Percentiles rank a stretch among this genome's conserved stretches.
These are phyloP conservation scores for Ooceraea biroi DNA, from an alignment of 1,140 invertebrate genomes.

Conservation along the genomic window DNA sequence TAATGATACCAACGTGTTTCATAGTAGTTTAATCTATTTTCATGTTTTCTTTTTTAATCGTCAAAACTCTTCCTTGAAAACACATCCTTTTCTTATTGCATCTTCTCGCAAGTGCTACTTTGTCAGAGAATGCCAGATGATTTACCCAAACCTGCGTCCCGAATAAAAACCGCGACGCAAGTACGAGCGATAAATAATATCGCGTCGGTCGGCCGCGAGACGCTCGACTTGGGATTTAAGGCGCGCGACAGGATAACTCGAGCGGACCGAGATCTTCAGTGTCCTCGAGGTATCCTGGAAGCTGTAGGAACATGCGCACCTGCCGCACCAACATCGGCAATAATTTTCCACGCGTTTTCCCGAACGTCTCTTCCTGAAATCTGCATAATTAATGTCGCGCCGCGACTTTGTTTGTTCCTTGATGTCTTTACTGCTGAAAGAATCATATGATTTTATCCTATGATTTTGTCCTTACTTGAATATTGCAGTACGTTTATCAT, in stretches of 20 bases:
- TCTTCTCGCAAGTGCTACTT: not conserved
- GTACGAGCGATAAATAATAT: slow-evolving; percentile 44
- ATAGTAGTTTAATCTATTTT: no score
- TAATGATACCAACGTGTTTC: no score
- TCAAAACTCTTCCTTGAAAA: not conserved
- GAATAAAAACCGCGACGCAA: slow-evolving; percentile 30
- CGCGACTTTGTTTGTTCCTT: not conserved
- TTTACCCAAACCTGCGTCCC: not conserved
- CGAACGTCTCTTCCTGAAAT: slow-evolving; percentile 42
- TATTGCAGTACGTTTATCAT: not conserved
- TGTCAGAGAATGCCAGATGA: not conserved
- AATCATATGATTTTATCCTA: not conserved
- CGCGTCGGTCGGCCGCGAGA: slow-evolving; percentile 10
- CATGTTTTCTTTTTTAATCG: not conserved
- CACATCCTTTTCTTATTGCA: not conserved
- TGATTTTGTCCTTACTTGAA: not conserved
- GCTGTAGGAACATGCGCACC: slow-evolving; percentile 20
- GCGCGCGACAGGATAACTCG: slow-evolving; percentile 21
- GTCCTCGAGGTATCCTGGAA: slow-evolving; percentile 8
- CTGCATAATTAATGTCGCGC: slow-evolving; percentile 55
- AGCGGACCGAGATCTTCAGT: slow-evolving; percentile 9
- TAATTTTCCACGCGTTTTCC: slow-evolving; percentile 48
- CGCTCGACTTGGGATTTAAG: slow-evolving; percentile 48
- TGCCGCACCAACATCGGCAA: slow-evolving; percentile 21
- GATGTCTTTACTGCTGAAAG: not conserved